These are phyloP conservation scores for Sesamia nonagrioides DNA, from an alignment of 1,140 invertebrate species.

Conservation along the genomic window DNA sequence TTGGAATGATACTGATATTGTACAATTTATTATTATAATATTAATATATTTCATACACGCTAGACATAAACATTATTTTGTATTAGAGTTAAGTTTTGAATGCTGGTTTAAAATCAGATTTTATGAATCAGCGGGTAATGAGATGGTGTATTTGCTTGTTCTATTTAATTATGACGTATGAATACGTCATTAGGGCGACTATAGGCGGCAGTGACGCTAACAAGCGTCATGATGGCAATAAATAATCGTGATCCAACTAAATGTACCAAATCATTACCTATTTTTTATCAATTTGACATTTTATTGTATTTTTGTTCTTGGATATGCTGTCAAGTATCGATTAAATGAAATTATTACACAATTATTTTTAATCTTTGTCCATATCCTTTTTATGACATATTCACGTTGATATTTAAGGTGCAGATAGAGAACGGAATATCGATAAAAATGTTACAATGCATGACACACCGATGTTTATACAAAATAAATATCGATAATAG, in stretches of 20 bases:
- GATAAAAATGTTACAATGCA: neutral
- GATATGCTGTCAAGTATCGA: conserved; percentile 42
- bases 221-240: neutral
- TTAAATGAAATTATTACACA: conserved; percentile 45
- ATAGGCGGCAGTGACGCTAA: neutral
- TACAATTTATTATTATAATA: conserved; percentile 65
- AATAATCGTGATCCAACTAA: neutral
- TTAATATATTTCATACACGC: conserved; percentile 75
- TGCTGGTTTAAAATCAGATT: conserved; percentile 47
- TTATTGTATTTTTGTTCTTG: conserved; percentile 44
- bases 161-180: neutral
- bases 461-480: neutral
- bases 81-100: conserved; percentile 66
- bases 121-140: conserved; percentile 17
- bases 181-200: neutral
- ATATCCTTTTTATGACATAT: conserved; percentile 12
- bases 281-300: conserved; percentile 49
- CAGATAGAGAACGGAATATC: neutral
- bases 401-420: conserved; percentile 37
- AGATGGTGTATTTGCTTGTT: neutral
- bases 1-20: conserved; percentile 66
- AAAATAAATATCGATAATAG: neutral
- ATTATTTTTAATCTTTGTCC: conserved; percentile 19
- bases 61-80: conserved; percentile 59
- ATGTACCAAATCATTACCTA: neutral